A percentile compares a stretch with the other conserved stretches of the same genome.
Evolutionary conservation across 2,113 vertebrate genomes (phyloP).

Genomic region (Oriolus oriolus): DNA sequence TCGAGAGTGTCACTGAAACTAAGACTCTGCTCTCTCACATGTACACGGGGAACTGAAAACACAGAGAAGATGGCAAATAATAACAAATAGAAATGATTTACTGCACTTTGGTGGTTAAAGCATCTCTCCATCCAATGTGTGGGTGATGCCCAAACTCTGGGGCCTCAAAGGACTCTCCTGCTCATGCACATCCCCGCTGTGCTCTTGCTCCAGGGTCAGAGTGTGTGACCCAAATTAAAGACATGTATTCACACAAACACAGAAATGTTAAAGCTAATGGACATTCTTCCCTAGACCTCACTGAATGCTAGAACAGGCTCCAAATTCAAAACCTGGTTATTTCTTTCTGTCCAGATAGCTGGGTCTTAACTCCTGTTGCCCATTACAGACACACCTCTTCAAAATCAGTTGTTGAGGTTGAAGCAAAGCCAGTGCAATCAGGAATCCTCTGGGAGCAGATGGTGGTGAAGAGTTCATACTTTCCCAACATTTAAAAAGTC

Average conservation of each 20-base stretch:
- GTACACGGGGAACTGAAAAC: neutral
- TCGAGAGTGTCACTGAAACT: neutral
- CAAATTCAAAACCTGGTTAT: neutral
- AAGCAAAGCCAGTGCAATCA: neutral
- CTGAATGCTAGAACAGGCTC: neutral
- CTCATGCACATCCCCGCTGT: accelerated
- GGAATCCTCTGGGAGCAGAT: neutral
- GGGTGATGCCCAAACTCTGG: neutral
- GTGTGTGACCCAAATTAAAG: neutral
- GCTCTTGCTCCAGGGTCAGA: neutral
- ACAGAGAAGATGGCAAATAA: neutral
- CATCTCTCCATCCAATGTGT: accelerated
- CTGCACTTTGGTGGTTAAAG: neutral
- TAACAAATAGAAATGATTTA: accelerated
- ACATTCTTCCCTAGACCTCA: neutral
- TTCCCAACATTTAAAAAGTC: neutral
- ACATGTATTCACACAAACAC: neutral
- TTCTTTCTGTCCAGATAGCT: neutral
- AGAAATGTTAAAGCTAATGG: neutral
- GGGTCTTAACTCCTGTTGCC: neutral
- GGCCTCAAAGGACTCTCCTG: neutral
- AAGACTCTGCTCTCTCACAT: neutral
- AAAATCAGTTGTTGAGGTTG: neutral
- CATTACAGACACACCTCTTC: neutral
- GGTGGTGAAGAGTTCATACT: neutral